Evolutionary conservation across 92 coral and sea anemone species (phyloP).

Genomic region (Diadumene lineata): DNA sequence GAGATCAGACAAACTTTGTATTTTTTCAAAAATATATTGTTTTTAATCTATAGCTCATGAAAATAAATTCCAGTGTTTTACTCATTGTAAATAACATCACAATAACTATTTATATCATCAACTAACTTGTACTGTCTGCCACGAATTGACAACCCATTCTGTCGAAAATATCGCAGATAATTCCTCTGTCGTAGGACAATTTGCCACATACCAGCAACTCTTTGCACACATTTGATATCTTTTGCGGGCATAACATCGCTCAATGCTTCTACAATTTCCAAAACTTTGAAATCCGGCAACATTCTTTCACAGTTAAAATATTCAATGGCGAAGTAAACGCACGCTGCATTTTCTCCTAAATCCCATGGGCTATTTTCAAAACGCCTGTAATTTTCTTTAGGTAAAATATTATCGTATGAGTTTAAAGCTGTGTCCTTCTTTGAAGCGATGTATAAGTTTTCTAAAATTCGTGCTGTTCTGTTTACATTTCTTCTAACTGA

Average conservation of each 20-base stretch:
- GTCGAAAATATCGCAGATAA: constrained; percentile 36
- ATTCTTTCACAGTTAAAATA: constrained; percentile 62
- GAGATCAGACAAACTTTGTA: too few relatives aligned
- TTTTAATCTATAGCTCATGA: too few relatives aligned
- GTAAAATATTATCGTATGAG: constrained; percentile 25
- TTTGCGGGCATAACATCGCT: constrained; percentile 54
- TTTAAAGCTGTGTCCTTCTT: constrained; percentile 56
- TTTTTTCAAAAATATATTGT: too few relatives aligned
- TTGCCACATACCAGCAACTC: constrained; percentile 75
- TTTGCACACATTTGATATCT: constrained; percentile 88
- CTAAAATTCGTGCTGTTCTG: constrained; percentile 43
- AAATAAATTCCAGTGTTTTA: not conserved
- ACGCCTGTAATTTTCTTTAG: constrained; percentile 15
- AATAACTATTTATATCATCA: constrained; percentile 72
- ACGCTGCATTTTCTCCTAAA: constrained; percentile 76
- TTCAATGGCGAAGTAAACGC: constrained; percentile 84
- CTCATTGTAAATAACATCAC: constrained; percentile 44
- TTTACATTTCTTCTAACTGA: constrained; percentile 45
- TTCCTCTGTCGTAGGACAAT: constrained; percentile 80
- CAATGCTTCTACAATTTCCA: constrained; percentile 83
- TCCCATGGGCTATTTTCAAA: constrained; percentile 35
- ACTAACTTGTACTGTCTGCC: constrained; percentile 76
- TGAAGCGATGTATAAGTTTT: constrained; percentile 42
- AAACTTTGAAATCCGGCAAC: constrained; percentile 77
- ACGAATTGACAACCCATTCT: constrained; percentile 64